Conservation (phyloP, 2,113 vertebrate species). For the Nesoenas mayeri region DNA sequence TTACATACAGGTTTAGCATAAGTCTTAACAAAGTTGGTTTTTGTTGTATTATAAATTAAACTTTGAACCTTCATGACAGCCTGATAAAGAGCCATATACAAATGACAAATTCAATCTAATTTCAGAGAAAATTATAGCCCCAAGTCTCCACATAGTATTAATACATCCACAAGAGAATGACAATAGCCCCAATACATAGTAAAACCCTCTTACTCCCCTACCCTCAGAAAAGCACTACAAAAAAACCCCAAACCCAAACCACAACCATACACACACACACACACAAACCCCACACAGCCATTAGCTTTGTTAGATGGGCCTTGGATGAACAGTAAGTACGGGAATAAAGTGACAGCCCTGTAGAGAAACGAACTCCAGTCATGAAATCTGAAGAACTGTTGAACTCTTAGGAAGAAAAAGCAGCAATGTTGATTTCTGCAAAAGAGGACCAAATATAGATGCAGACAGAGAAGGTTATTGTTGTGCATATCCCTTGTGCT, state of each 20-base stretch:
- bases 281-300: not conserved
- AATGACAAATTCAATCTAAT: not conserved
- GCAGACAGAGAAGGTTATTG: rapidly evolving
- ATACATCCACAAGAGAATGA: not conserved
- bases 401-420: not conserved
- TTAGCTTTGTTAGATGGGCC: not conserved
- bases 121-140: not conserved
- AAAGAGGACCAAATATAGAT: not conserved
- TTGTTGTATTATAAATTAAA: not conserved
- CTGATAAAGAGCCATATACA: not conserved
- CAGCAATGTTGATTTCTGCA: not conserved
- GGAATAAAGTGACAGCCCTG: not conserved
- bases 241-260: not conserved
- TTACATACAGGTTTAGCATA: not conserved
- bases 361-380: not conserved
- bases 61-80: not conserved
- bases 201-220: not conserved
- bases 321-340: not conserved
- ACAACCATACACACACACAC: not conserved
- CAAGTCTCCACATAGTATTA: not conserved
- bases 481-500: not conserved
- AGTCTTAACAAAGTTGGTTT: not conserved
- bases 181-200: rapidly evolving
- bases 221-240: not conserved
- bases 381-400: not conserved